Base-by-base conservation (phyloP, 2,797 vertebrate species). In the Selene dorsalis region DNA sequence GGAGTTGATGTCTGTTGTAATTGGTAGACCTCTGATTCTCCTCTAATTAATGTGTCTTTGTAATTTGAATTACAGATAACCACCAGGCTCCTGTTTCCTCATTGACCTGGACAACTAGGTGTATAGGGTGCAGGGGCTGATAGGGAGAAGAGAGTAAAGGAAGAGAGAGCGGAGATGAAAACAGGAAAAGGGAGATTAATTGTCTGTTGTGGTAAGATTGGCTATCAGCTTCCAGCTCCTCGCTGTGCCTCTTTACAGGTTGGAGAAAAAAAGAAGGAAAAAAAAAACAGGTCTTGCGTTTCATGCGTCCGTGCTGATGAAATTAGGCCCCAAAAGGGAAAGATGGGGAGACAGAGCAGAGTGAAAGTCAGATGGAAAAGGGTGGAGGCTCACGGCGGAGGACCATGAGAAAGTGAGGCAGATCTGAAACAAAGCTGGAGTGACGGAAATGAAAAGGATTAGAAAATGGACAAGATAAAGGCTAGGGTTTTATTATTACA, bases 61-160 rank as follows among this genome's bases (percentile, higher is more conserved):
- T 90, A 92, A 92, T 91, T 89, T 75, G 79, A 90, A 86, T 88
- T 80, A 74, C 59, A 79, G 77, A 92, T 87, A 91, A 87, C 62
- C 69, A 84, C 61, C 45, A 24, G 28, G 56, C 69, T 84, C 58
- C 68, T 81, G 69, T 47, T 79, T 77, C 45, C 68, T 74, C 73
- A 69, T 69, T 87, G 75, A 74, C 72, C 18, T 8, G 28, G 63
- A 85, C 80, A 84, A 73, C 35, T 39, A 58, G 28, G 22, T 62
- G 35, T 50, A 55, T 32, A 74, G 74, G 53, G 76, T 69, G 32
- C 26, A 59, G 30, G 8, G 41, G 68, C 17, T 62, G 60, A 71
- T 7, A 22, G 50, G 35, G 45, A 69, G 55, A 63, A 55, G 14
- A 22, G 12, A 67, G 47, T 50, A 55, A 64, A 55, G 62, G 65